Conservation (phyloP, 2,888 invertebrate species). For the Melanostoma mellinum region DNA sequence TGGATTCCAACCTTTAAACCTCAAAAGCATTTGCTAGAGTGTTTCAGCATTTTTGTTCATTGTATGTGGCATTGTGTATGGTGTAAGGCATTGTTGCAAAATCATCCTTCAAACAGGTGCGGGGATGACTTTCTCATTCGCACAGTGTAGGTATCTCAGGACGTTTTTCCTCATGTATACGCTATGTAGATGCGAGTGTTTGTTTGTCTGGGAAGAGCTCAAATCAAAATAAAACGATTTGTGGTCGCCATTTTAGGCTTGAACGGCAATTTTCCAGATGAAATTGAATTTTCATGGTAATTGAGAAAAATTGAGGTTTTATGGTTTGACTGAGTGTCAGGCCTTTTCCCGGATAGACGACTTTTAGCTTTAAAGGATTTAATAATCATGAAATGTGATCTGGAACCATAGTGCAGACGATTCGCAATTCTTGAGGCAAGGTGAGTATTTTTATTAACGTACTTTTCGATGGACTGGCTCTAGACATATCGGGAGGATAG, state of each 20-base stretch:
- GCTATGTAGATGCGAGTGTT: background rate
- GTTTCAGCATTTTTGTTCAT: background rate
- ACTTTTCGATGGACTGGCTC: too few species aligned
- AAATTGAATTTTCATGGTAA: constrained; percentile 37
- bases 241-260: background rate
- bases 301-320: constrained; percentile 18
- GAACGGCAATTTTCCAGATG: constrained; percentile 18
- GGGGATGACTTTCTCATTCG: background rate
- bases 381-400: too few species aligned
- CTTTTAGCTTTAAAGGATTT: too few species aligned
- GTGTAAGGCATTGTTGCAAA: constrained; percentile 9
- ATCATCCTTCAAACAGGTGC: background rate
- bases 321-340: too few species aligned
- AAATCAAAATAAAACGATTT: constrained; percentile 36
- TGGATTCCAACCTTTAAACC: constrained; percentile 7
- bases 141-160: too few species aligned
- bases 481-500: too few species aligned
- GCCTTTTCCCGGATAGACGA: too few species aligned
- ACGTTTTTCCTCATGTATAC: too few species aligned
- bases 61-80: background rate
- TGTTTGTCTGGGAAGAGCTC: background rate
- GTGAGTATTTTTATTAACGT: too few species aligned
- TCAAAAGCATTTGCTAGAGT: constrained; percentile 1
- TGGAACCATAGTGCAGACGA: too few species aligned
- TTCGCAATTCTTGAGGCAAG: too few species aligned